A percentile compares a stretch with the other conserved stretches of the same genome.
phyloP scores from a whole-genome alignment of 1,140 invertebrate species.

The Chironomus tepperi region DNA sequence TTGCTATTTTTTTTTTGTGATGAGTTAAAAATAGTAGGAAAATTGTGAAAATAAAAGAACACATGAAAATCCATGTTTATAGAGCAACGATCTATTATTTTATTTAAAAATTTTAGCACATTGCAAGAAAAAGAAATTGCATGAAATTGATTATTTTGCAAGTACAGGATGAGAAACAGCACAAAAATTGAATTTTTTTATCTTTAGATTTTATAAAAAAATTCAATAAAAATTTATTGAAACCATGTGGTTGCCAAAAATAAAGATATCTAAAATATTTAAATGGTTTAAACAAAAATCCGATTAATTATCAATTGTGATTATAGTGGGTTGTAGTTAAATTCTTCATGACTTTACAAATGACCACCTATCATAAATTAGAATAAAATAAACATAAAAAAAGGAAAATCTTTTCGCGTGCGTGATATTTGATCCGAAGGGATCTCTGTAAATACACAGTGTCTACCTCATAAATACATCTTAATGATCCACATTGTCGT shows the following conservation, averaged over 20 bases:
- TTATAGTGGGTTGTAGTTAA: no score
- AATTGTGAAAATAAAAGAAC: neutral
- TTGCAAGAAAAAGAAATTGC: neutral
- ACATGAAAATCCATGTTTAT: neutral
- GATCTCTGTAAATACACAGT: neutral
- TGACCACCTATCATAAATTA: no score
- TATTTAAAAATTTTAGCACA: neutral
- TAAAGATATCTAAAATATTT: neutral
- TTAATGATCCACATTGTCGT: neutral
- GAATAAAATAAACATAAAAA: no score
- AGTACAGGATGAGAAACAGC: no score
- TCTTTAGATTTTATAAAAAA: neutral
- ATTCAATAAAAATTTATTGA: no score
- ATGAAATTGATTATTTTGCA: neutral
- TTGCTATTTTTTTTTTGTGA: neutral
- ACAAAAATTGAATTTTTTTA: neutral
- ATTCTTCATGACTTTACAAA: no score
- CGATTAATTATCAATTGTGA: no score
- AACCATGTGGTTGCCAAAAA: neutral
- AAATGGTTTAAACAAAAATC: no score
- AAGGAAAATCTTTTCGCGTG: neutral
- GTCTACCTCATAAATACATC: neutral
- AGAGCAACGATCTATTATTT: constrained; percentile 8
- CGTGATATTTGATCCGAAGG: neutral
- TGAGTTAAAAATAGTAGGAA: neutral